Base-by-base conservation (phyloP, 2,888 invertebrate genomes). In the Amitus sp. region DNA sequence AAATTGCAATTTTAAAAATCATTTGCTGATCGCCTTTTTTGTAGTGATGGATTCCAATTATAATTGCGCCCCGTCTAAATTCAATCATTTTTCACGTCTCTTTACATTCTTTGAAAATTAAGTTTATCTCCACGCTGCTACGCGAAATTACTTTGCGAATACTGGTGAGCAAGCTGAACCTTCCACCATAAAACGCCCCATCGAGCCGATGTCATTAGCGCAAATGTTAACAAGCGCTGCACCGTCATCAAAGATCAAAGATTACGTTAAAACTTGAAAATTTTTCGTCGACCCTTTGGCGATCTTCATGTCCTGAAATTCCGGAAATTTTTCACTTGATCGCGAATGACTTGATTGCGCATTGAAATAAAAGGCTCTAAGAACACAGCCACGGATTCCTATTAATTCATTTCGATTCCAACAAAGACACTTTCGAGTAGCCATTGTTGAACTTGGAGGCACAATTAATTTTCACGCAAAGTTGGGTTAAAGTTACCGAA, bases 391-490 rank as follows among this genome's bases (percentile, higher is more conserved):
- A 45, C 52, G 43, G n/a, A n/a, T n/a, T n/a, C 45, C 48, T 47
- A 39, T 30, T 28, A 13, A 43, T 58, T 58, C 43, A 20, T 27
- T 23, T 30, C 23, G 19, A 45, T 56, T 49, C 45, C 18, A 13
- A 50, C 28, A 42, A 52, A 48, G 23, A 45, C 34, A 23, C 34
- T 62, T 62, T 50, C 28, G 66, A 63, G 60, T 66, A 68, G 65
- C 71, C 67, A 70, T 73, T 72, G 67, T 70, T 68, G 64, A 70
- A 70, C 62, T 68, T 65, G 66, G 62, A 62, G 65, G 69, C 73
- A n/a, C n/a, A 73, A 75, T 76, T 76, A 73, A 74, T 75, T 74
- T 65, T 55, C 65, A 56, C 64, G 56, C 68, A 70, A 56, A 57
- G 64, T 20, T 30, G 30, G 43, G 47, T 39, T 42, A 51, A 50